Base-by-base conservation (phyloP, 2,113 vertebrate species). In the Coregonus clupeaformis region DNA sequence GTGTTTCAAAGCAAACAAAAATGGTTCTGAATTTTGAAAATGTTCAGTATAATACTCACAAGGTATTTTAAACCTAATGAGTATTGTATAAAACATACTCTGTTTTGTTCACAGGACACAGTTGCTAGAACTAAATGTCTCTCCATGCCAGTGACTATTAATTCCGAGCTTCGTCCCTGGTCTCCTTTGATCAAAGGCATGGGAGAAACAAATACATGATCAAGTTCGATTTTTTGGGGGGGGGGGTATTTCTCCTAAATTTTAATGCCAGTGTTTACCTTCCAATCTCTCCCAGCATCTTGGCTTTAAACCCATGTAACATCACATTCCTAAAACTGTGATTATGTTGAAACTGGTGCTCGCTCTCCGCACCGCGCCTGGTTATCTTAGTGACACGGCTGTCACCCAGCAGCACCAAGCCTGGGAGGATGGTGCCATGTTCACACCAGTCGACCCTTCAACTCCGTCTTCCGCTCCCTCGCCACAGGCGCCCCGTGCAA, bases 341-440 rank as follows among this genome's bases (percentile, higher is more conserved):
- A 68, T 65, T 79, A 71, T 74, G 86, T 91, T 84, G 57, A 64
- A 73, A 75, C 13, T 60, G 72, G 78, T 66, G 81, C 76, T 42
- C 72, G 84, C 76, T 14, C 76, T 77, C 32, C 59, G 71, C 79
- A 69, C 78, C 75, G 13, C 66, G 76, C 82, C n/a, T 73, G 36
- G 73, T 91, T 89, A 91, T 92, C 85, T 81, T 80, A 81, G 82
- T 88, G 91, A 90, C 87, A 86, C 52, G 22, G 77, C 87, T 92
- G 91, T 91, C 91, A 84, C 82, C 82, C 67, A 76, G 55, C 49
- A 87, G 85, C 84, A 87, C 80, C 79, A n/a, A 77, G 74, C 77
- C 71, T 1, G 18, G 77, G 84, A 80, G 83, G 64, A 62, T 4
- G 82, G 72, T 77, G 86, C 77, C 72, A 57, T 81, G 80, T 79